Evolutionary conservation across 2,888 invertebrate species (phyloP), one percentile per base, ranked within the genome.

Genomic region (Sarcophaga rosellei): DNA sequence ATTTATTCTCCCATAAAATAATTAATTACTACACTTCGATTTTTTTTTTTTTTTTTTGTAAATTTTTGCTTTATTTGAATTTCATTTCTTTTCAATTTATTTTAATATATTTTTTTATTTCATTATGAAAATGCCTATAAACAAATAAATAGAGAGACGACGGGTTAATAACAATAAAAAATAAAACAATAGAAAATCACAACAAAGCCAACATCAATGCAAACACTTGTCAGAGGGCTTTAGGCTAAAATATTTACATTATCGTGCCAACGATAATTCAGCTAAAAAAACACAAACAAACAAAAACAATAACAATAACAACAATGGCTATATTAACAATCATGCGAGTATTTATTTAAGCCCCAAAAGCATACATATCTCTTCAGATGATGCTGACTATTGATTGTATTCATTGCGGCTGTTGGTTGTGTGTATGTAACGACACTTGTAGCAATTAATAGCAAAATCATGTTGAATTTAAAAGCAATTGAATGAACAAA

Each of bases 361-460:
- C 59, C 78, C 57, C 53, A 23, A 53, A 78, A 73, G 44, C 53
- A 73, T 35, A 17, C n/a, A n/a, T 82, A 63, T 72, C 44, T 47
- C 62, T 35, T 73, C 35, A 12, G 63, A 17, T 53, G 69, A 15
- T 57, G 69, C 12, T 70, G 63, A 15, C 53, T 53, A 53, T 61
- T 65, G 76, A 8, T 8, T 15, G 35, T 15, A 61, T 53, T 61
- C 17, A 45, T 68, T 17, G 17, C 3, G 17, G 66, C 20, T 21
- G 15, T 17, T n/a, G n/a, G 21, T 53, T 20, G 68, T 17, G 12
- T 65, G 25, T 47, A 53, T n/a, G n/a, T n/a, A n/a, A n/a, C 35
- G 70, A 84, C 81, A 84, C 77, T 84, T 74, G 81, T 75, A 66
- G 65, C 80, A 81, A 81, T 81, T 78, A 86, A 86, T 80, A 74